Conservation (phyloP, 2,888 invertebrate genomes). For the Drosophila monieri region DNA sequence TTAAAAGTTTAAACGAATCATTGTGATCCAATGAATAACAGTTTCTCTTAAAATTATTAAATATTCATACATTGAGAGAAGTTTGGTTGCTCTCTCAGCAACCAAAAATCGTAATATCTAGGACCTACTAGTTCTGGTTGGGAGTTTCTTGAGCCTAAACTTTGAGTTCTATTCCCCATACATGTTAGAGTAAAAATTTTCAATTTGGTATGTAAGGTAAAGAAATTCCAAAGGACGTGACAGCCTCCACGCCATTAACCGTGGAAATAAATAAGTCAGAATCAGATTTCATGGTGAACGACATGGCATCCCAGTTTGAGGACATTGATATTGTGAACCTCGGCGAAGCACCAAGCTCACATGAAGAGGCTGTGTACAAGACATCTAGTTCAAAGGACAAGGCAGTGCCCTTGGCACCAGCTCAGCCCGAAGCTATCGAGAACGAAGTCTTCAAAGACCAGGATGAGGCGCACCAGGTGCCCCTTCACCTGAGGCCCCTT, state of each 20-base stretch:
- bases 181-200: not conserved
- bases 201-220: conserved; percentile 16
- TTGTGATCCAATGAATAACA: too few relatives aligned
- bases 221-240: not conserved
- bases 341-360: conserved; percentile 61
- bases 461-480: conserved; percentile 12
- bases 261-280: conserved; percentile 37
- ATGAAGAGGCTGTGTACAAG: conserved; percentile 80
- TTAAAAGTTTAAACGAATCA: too few relatives aligned
- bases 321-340: conserved; percentile 82
- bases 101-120: not conserved
- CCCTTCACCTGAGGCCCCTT: conserved; percentile 48
- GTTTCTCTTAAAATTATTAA: too few relatives aligned
- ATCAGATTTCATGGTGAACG: conserved; percentile 81
- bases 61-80: too few relatives aligned
- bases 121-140: not conserved
- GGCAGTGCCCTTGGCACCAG: not conserved
- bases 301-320: conserved; percentile 70
- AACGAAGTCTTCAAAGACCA: conserved; percentile 67
- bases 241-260: not conserved
- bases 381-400: conserved; percentile 53
- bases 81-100: too few relatives aligned
- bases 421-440: conserved; percentile 43
- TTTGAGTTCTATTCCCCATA: not conserved
- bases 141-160: conserved; percentile 8